Evolutionary conservation across 2,113 vertebrate species (phyloP).

Genomic region (Antigone vipio): DNA sequence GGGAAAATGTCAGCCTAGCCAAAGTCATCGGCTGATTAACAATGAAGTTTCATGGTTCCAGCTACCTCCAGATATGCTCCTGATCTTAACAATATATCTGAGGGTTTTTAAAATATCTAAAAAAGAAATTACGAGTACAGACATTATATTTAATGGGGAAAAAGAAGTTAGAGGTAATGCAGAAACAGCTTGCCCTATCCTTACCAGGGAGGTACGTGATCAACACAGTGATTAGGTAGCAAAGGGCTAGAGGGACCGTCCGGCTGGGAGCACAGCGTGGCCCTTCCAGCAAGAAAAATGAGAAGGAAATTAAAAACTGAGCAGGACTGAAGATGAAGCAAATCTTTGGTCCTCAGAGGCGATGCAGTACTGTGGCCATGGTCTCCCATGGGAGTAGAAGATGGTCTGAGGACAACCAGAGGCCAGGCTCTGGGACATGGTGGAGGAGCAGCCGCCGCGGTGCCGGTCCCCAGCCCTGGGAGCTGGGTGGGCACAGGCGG

Average conservation of each 20-base stretch:
- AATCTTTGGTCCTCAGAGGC: not conserved
- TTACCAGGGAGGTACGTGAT: not conserved
- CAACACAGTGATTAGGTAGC: not conserved
- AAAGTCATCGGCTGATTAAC: conserved; percentile 21
- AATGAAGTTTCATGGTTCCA: not conserved
- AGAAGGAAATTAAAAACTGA: not conserved
- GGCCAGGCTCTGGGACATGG: not conserved
- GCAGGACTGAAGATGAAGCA: not conserved
- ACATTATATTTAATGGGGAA: not conserved
- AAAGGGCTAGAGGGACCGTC: not conserved
- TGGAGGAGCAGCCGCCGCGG: accelerated
- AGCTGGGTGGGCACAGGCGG: not conserved
- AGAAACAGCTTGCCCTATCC: not conserved
- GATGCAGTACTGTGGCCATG: not conserved
- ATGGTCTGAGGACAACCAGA: not conserved
- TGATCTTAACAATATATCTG: not conserved
- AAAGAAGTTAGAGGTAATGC: not conserved
- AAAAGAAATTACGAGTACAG: not conserved
- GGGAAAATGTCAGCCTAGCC: conserved; percentile 47
- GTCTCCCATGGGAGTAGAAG: not conserved
- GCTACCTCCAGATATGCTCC: not conserved
- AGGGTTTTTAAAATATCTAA: not conserved
- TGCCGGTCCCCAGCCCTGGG: not conserved
- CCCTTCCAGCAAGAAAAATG: not conserved
- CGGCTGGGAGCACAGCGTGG: not conserved